Evolutionary conservation across 2,888 invertebrate species (phyloP), one percentile per base, ranked within the genome.

Genomic region (Dasypolia templi): DNA sequence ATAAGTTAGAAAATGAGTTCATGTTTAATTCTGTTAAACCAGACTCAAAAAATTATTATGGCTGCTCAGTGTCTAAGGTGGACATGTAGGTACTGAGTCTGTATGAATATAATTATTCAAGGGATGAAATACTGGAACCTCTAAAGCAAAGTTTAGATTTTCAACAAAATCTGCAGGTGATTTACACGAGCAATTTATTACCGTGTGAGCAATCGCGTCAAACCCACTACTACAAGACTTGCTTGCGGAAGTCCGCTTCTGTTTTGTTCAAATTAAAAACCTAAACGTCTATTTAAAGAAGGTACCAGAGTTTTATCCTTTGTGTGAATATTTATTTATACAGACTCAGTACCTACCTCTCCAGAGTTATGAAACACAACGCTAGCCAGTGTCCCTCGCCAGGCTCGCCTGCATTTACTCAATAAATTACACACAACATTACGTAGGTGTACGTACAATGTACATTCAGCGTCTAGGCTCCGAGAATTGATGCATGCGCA

Each of bases 401-500:
- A 42, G 55, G 2, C 29, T 35, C 44, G 44, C n/a, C 9, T 62
- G 80, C 75, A 51, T 56, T 62, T 29, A 56, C 62, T 81, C 77
- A 81, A 81, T 77, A 81, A 73, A 51, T 62, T 14, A 44, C 29
- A 29, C 55, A 19, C 56, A 42, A 53, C 29, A 35, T 72, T 63
- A 63, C 26, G 19, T 42, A 64, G 42, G 22, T 55, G 42, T 26
- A 51, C 14, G 44, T 49, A 44, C 39, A 39, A 39, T 39, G 51
- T 26, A 49, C 26, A 80, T 61, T 42, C 26, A 42, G 63, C 26
- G 42, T 55, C 59, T 72, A 73, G 46, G 6, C 44, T 77, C 29
- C 17, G 26, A 56, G n/a, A 74, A 53, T 81, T 65, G 39, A 78
- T 75, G 81, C 81, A 78, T 81, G 81, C 75, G 66, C 77, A 75